Evolutionary conservation across 2,797 vertebrate species (phyloP), one percentile per base, ranked within the genome.

Genomic region (Columba guinea): DNA sequence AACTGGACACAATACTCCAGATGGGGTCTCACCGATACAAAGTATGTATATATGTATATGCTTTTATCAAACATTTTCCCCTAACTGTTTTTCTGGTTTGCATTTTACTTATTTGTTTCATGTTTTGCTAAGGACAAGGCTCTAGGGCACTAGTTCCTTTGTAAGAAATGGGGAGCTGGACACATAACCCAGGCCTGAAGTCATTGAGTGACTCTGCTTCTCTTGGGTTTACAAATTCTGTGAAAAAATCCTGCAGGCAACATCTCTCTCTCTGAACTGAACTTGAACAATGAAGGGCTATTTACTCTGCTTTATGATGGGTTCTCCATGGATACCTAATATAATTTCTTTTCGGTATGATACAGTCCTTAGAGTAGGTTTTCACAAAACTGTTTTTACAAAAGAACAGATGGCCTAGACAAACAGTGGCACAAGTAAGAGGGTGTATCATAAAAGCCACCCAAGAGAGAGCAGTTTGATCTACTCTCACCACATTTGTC

Each of bases 261-360:
- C 53, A 64, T 34, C 67, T 84, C 37, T 73, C 37, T 70, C 20
- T 89, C 59, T 87, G 60, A 92, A 80, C 71, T 60, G 69, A 53
- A 78, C 62, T 56, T 90, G 71, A 90, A 75, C 53, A 89, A 60
- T 87, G 58, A 75, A 85, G 65, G 69, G 46, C 53, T 89, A 52
- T 86, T 87, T 87, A 55, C 90, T 93, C 34, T 85, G 24, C 39
- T 78, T 82, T 69, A 71, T 65, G 30, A 87, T 52, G 68, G 35
- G 24, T 77, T 92, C 75, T 94, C 58, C 24, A 35, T 91, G 76
- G 94, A 88, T 93, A 75, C 20, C 17, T 84, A 90, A 89, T 84
- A 80, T 27, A 41, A 91, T 89, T 81, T 87, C 17, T 87, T 90
- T 82, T 90, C 67, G 71, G 68, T 81, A 59, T 62, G 53, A 78